A percentile compares a stretch with the other conserved stretches of the same genome.
Conservation (phyloP, 1,140 invertebrate species). For the Neocloeon triangulifer region DNA sequence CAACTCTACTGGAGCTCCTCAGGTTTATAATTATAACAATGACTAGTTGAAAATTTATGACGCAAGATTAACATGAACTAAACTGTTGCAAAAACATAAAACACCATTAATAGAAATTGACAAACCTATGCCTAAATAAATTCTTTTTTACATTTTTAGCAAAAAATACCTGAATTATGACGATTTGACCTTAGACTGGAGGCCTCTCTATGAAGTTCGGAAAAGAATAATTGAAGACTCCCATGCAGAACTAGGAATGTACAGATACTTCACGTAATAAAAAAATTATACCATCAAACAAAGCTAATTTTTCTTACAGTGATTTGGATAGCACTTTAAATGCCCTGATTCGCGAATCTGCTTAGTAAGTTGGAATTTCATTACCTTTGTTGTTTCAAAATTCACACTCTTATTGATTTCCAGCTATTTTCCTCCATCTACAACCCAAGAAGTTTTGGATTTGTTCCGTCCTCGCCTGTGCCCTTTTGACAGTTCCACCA, state of each 20-base stretch:
- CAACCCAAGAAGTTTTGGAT: constrained; percentile 74
- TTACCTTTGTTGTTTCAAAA: not conserved
- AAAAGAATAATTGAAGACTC: constrained; percentile 23
- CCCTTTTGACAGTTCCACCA: constrained; percentile 37
- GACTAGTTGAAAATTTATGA: no score
- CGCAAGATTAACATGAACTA: no score
- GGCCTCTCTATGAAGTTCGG: constrained; percentile 52
- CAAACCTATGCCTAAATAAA: no score
- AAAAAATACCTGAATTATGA: constrained; percentile 52
- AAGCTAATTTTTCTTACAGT: constrained; percentile 5
- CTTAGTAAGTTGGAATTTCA: constrained; percentile 12
- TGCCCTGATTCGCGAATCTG: constrained; percentile 11
- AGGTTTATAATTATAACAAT: no score
- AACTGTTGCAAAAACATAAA: constrained; percentile 1
- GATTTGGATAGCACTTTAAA: constrained; percentile 12
- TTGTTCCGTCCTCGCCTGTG: constrained; percentile 55
- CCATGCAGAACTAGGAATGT: constrained; percentile 33
- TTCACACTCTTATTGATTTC: constrained; percentile 7
- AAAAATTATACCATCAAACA: constrained; percentile 12
- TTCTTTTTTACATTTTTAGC: constrained; percentile 29
- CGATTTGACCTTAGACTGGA: constrained; percentile 67
- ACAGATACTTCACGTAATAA: constrained; percentile 35
- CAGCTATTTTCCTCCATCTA: constrained; percentile 47
- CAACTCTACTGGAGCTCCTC: no score
- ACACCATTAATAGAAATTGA: no score